phyloP scores from a whole-genome alignment of 2,888 invertebrate species.

The Exephanes ischioxanthus region DNA sequence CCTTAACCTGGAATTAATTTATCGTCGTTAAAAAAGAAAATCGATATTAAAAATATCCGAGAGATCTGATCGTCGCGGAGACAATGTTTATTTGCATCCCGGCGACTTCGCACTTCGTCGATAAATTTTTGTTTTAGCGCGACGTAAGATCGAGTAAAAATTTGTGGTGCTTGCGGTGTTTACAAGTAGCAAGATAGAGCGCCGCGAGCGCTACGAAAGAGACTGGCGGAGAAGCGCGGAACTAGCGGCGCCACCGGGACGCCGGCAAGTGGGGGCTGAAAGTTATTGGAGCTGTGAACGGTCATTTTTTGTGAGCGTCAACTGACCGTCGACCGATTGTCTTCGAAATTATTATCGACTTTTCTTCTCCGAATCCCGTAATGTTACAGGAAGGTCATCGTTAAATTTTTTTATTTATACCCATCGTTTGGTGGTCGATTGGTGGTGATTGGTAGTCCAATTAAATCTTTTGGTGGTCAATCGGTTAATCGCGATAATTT shows the following conservation, averaged over 20 bases:
- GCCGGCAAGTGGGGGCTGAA: neutral
- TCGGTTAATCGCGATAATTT: too few relatives aligned
- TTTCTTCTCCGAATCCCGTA: too few relatives aligned
- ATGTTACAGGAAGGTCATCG: too few relatives aligned
- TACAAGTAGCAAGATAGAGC: neutral
- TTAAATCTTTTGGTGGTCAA: too few relatives aligned
- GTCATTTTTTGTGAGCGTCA: neutral
- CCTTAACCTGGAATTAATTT: neutral
- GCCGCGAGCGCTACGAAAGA: neutral
- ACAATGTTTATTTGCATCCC: constrained; percentile 16
- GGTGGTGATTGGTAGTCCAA: too few relatives aligned
- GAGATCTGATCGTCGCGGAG: neutral
- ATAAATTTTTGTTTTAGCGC: neutral
- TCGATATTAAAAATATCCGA: neutral
- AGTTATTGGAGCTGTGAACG: too few relatives aligned
- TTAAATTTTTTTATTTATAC: too few relatives aligned
- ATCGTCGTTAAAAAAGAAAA: neutral
- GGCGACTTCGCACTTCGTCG: neutral
- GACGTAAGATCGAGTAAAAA: neutral
- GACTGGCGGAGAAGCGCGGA: neutral
- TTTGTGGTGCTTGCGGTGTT: neutral
- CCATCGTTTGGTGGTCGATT: too few relatives aligned
- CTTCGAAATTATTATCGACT: neutral
- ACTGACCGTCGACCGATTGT: too few relatives aligned
- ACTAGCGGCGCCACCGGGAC: neutral